A percentile compares a stretch with the other conserved stretches of the same genome.
Evolutionary conservation across 2,888 invertebrate species (phyloP).

Genomic region (Machimus rusticus): DNA sequence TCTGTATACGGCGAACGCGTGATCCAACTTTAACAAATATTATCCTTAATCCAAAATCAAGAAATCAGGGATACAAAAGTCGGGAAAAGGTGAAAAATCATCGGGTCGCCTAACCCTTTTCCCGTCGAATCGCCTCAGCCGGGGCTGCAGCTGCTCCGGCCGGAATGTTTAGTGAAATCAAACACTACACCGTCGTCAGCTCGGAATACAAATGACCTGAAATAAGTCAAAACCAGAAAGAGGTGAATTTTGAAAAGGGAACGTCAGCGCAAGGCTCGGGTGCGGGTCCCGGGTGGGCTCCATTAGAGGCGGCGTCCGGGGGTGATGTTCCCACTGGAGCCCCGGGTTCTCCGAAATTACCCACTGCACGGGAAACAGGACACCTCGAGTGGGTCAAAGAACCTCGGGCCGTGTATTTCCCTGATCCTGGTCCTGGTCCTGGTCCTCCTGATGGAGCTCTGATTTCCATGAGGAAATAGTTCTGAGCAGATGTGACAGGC

Average conservation of each 20-base stretch:
- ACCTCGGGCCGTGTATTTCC: background rate
- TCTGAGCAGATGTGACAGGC: constrained; percentile 20
- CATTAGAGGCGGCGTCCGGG: background rate
- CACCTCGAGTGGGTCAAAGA: constrained; percentile 4
- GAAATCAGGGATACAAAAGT: constrained; percentile 38
- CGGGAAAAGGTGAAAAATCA: constrained; percentile 41
- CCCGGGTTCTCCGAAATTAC: background rate
- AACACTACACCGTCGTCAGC: constrained; percentile 38
- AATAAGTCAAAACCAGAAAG: constrained; percentile 43
- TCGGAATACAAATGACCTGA: constrained; percentile 41
- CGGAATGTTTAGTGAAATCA: constrained; percentile 40
- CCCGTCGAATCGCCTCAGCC: background rate
- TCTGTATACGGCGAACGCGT: constrained; percentile 40
- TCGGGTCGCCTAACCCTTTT: constrained; percentile 23
- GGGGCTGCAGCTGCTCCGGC: constrained; percentile 1
- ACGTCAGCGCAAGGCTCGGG: background rate
- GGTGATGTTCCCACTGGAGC: background rate
- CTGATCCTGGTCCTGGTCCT: background rate
- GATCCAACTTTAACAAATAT: constrained; percentile 37
- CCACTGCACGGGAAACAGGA: background rate
- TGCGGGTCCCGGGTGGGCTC: background rate
- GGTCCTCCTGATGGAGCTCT: background rate
- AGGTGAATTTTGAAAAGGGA: constrained; percentile 36
- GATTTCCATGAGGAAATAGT: constrained; percentile 12
- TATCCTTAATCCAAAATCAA: constrained; percentile 27